Evolutionary conservation across 1,140 invertebrate species (phyloP), one percentile per base, ranked within the genome.

Genomic region (Stegodyphus mimosarum): DNA sequence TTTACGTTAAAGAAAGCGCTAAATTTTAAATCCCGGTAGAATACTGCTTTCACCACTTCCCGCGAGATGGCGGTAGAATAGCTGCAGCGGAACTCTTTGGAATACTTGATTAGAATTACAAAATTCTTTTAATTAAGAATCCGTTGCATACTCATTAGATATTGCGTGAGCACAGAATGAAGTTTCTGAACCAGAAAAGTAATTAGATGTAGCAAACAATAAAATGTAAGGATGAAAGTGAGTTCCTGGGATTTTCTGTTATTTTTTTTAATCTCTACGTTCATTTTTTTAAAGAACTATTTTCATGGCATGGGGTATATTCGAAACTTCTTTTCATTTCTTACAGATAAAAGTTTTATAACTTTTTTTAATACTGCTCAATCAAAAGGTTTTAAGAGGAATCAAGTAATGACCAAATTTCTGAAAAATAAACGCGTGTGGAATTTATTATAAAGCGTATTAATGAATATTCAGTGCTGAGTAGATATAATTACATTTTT

Each of bases 51-150:
- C 55, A 60, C 5, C 55, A 9, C 55, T 11, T 11, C 15, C 9
- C 9, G 55, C 55, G 15, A 60, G 55, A 60, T 60, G 51, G n/a
- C 79, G 60, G 51, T 78, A 55, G 71, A 33, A 50, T 33, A 64
- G 33, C 33, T 33, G 33, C 33, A 33, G 33, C 33, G 33, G 33
- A 33, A 52, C 50, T 74, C 71, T 83, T 83, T 74, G 33, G 79
- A 83, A 83, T 73, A 83, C 79, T 83, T 83, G 79, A 83, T 83
- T 83, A 53, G 79, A 83, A 51, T 49, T 48, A 53, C 70, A 83
- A 83, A 83, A 83, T 73, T 83, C 33, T 83, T 83, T 83, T 83
- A 83, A 83, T 83, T 83, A 83, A 83, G 79, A 83, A 83, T 83
- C 70, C 71, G 52, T 55, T 74, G 79, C 79, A 83, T 83, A 64